Evolutionary conservation across 1,140 invertebrate genomes (phyloP).

Genomic region (Liolophura sinensis): DNA sequence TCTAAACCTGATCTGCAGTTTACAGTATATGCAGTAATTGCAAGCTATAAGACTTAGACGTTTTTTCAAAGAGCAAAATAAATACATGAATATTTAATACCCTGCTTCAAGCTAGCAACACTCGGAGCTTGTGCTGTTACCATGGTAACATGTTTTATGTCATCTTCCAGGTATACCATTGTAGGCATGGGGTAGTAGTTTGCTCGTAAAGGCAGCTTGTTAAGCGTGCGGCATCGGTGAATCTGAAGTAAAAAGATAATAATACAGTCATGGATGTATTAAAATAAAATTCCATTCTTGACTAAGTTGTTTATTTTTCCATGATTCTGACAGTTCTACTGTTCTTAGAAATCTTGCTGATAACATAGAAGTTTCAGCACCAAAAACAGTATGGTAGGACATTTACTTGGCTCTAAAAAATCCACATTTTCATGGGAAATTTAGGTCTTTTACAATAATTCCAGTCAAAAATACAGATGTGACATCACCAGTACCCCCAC

Average conservation of each 20-base stretch:
- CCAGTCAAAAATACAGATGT: no score
- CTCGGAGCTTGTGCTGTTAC: slow-evolving; percentile 87
- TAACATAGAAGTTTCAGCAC: no score
- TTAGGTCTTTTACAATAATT: no score
- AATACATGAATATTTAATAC: slow-evolving; percentile 27
- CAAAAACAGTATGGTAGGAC: no score
- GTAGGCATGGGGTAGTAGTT: slow-evolving; percentile 95
- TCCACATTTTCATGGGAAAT: no score
- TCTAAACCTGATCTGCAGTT: background rate
- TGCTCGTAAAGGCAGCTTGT: slow-evolving; percentile 90
- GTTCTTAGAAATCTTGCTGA: no score
- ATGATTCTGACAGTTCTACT: no score
- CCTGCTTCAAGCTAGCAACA: slow-evolving; percentile 70
- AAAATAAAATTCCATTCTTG: no score
- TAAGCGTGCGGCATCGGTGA: slow-evolving; percentile 78
- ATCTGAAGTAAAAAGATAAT: slow-evolving; percentile 66
- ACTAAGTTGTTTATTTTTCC: no score
- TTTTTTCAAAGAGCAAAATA: background rate
- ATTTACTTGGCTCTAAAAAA: no score
- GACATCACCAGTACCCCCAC: no score
- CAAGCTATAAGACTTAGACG: background rate
- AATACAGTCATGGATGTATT: no score
- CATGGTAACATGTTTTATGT: slow-evolving; percentile 69
- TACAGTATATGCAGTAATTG: background rate
- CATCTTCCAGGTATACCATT: slow-evolving; percentile 86